Evolutionary conservation across 2,888 invertebrate species (phyloP).

Genomic region (Glaucopsyche alexis): DNA sequence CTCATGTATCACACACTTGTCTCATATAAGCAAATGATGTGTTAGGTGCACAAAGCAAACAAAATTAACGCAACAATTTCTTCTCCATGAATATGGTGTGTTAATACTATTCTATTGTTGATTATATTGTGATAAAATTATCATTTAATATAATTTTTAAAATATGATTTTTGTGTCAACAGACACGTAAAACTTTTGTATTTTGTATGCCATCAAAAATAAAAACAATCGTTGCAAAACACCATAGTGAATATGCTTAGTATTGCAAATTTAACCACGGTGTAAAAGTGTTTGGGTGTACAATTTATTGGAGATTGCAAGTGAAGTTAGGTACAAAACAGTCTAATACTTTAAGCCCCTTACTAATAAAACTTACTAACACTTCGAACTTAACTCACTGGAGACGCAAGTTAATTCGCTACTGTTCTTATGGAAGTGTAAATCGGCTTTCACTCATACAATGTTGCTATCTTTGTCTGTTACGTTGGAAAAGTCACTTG

Average conservation of each 20-base stretch:
- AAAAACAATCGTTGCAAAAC: neutral
- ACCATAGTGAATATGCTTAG: neutral
- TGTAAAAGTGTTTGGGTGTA: neutral
- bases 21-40: conserved; percentile 37
- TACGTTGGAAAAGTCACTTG: too few relatives aligned
- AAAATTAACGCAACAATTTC: conserved; percentile 49
- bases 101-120: conserved; percentile 43
- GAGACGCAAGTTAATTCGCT: too few relatives aligned
- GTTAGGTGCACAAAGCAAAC: conserved; percentile 63
- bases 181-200: too few relatives aligned
- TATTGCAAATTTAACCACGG: neutral
- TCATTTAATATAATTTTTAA: too few relatives aligned
- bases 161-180: too few relatives aligned
- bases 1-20: conserved; percentile 7
- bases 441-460: too few relatives aligned
- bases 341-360: neutral
- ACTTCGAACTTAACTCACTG: too few relatives aligned
- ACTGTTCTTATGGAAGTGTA: too few relatives aligned
- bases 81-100: conserved; percentile 75
- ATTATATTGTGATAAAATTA: neutral
- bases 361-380: too few relatives aligned
- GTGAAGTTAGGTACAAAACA: neutral
- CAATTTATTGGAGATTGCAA: neutral
- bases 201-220: too few relatives aligned
- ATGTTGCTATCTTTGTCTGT: too few relatives aligned